Evolutionary conservation across 1,140 invertebrate genomes (phyloP).

Genomic region (Danaus plexippus): DNA sequence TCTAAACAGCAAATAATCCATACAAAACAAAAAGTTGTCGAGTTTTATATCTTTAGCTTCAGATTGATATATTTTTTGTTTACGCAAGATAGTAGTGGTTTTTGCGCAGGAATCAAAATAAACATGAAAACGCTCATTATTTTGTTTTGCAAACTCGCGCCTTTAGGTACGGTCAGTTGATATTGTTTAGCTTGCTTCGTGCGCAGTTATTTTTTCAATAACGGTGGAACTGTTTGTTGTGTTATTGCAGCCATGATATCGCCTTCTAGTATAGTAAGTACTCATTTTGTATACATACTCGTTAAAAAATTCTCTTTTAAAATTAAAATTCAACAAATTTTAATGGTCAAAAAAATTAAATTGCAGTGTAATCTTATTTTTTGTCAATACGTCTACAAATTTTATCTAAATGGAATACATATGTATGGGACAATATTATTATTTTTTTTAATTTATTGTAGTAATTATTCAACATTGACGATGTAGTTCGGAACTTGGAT

Average conservation of each 20-base stretch:
- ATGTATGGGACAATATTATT: too few relatives aligned
- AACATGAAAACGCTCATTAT: slow-evolving; percentile 12
- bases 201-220: slow-evolving; percentile 23
- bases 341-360: too few relatives aligned
- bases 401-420: too few relatives aligned
- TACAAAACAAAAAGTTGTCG: slow-evolving; percentile 11
- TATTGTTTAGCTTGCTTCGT: slow-evolving; percentile 16
- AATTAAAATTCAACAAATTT: too few relatives aligned
- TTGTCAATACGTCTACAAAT: too few relatives aligned
- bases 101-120: slow-evolving; percentile 30
- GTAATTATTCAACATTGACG: too few relatives aligned
- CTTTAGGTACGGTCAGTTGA: slow-evolving; percentile 15
- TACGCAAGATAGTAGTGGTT: slow-evolving; percentile 9
- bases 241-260: slow-evolving; percentile 19
- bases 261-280: slow-evolving; percentile 21
- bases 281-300: slow-evolving; percentile 2
- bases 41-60: not conserved
- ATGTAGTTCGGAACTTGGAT: too few relatives aligned
- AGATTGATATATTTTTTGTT: slow-evolving; percentile 9
- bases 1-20: slow-evolving; percentile 12
- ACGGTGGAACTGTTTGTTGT: slow-evolving; percentile 6
- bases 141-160: slow-evolving; percentile 20
- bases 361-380: too few relatives aligned
- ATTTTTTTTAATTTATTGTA: too few relatives aligned
- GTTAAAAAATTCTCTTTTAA: not conserved